Percentiles rank a stretch among this genome's conserved stretches.
Evolutionary conservation across 2,888 invertebrate species (phyloP).

Genomic region (Ecdyonurus torrentis): DNA sequence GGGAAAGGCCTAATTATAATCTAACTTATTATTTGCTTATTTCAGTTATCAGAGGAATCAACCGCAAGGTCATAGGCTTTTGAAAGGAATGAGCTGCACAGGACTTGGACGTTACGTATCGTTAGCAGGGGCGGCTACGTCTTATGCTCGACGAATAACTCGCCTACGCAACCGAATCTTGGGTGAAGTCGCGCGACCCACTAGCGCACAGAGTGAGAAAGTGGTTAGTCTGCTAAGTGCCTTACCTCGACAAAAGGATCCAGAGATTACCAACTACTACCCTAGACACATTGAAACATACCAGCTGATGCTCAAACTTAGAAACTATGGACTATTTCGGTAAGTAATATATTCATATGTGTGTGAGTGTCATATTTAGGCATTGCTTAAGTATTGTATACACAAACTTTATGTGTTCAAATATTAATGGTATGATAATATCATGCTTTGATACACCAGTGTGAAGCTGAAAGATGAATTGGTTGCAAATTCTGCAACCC

Average conservation of each 20-base stretch:
- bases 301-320: slow-evolving; percentile 48
- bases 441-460: no score
- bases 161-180: slow-evolving; percentile 75
- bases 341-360: no score
- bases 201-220: slow-evolving; percentile 24
- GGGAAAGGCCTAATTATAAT: no score
- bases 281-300: slow-evolving; percentile 68
- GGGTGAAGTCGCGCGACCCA: slow-evolving; percentile 66
- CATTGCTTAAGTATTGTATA: no score
- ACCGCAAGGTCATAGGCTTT: no score
- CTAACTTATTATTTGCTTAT: no score
- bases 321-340: slow-evolving; percentile 63
- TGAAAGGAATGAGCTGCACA: background rate
- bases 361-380: no score
- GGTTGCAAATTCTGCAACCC: no score
- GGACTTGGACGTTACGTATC: slow-evolving; percentile 34
- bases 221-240: slow-evolving; percentile 61
- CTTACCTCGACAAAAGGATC: slow-evolving; percentile 53
- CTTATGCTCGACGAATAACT: slow-evolving; percentile 73
- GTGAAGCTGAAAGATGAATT: no score
- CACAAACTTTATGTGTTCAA: no score
- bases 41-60: no score
- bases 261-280: slow-evolving; percentile 65
- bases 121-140: slow-evolving; percentile 49
- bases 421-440: no score